A percentile compares a stretch with the other conserved stretches of the same genome.
phyloP scores from a whole-genome alignment of 2,888 invertebrate genomes.

The Dilophus febrilis region DNA sequence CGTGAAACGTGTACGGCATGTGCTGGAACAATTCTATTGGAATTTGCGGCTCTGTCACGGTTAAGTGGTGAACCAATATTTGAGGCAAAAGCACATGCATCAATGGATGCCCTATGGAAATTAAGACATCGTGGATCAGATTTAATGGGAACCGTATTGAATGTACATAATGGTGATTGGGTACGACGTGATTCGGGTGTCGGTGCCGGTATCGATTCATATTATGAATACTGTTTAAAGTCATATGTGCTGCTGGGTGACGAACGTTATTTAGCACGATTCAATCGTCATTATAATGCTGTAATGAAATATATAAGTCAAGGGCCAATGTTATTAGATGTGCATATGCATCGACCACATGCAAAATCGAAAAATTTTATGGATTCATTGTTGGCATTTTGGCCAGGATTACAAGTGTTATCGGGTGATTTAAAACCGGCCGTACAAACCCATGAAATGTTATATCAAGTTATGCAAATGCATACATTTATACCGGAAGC shows the following conservation, averaged over 20 bases:
- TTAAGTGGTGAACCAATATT: conserved; percentile 82
- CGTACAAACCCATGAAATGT: conserved; percentile 98
- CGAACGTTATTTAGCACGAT: conserved; percentile 81
- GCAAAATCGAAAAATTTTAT: conserved; percentile 90
- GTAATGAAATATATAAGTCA: conserved; percentile 95
- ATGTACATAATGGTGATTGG: conserved; percentile 98
- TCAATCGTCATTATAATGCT: conserved; percentile 88
- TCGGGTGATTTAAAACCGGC: conserved; percentile 89
- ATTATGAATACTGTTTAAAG: conserved; percentile 96
- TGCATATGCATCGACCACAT: conserved; percentile 90
- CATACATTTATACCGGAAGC: conserved; percentile 98
- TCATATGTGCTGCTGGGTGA: conserved; percentile 92
- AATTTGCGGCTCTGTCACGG: conserved; percentile 90
- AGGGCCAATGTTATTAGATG: conserved; percentile 88
- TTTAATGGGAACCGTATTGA: conserved; percentile 92
- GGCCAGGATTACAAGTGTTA: conserved; percentile 88
- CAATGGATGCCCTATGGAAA: conserved; percentile 95
- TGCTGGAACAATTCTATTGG: conserved; percentile 93
- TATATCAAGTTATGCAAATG: conserved; percentile 93
- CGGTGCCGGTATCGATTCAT: conserved; percentile 98
- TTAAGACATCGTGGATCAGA: conserved; percentile 76
- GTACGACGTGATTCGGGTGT: conserved; percentile 90
- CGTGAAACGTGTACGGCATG: conserved; percentile 95
- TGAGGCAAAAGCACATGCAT: conserved; percentile 85
- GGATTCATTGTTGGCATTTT: conserved; percentile 94